Evolutionary conservation across 1,140 invertebrate genomes (phyloP).

Genomic region (Euwallacea similis): DNA sequence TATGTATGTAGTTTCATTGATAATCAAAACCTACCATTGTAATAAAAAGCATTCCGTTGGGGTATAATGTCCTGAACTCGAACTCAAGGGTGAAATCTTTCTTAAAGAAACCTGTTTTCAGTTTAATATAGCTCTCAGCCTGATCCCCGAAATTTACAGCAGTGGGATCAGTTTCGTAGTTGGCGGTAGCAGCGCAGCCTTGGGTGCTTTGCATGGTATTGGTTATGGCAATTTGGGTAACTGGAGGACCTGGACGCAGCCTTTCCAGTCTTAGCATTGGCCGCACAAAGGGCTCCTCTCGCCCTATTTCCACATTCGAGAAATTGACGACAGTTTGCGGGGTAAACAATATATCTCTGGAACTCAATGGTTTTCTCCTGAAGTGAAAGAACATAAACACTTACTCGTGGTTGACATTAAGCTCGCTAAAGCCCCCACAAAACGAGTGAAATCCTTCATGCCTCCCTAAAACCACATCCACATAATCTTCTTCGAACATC

Average conservation of each 20-base stretch:
- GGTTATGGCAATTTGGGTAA: conserved; percentile 33
- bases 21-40: conserved; percentile 60
- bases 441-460: conserved; percentile 52
- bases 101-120: conserved; percentile 67
- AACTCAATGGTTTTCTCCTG: background rate
- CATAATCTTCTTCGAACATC: conserved; percentile 17
- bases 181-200: conserved; percentile 65
- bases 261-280: conserved; percentile 21
- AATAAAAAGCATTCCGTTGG: conserved; percentile 78
- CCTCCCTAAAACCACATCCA: conserved; percentile 27
- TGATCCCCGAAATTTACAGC: conserved; percentile 86
- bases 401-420: conserved; percentile 78
- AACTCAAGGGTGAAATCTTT: conserved; percentile 76
- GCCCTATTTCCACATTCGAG: conserved; percentile 71
- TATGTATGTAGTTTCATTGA: no score
- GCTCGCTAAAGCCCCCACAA: conserved; percentile 77
- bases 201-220: conserved; percentile 53
- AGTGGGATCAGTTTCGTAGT: conserved; percentile 73
- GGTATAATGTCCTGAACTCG: conserved; percentile 83
- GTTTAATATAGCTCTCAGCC: conserved; percentile 72
- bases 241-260: conserved; percentile 27
- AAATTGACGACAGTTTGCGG: conserved; percentile 54
- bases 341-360: conserved; percentile 36
- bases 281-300: conserved; percentile 57
- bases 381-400: conserved; percentile 39